Percentiles rank a stretch among this genome's conserved stretches.
Conservation (phyloP, 2,888 invertebrate species). For the Anoncus sp. region DNA sequence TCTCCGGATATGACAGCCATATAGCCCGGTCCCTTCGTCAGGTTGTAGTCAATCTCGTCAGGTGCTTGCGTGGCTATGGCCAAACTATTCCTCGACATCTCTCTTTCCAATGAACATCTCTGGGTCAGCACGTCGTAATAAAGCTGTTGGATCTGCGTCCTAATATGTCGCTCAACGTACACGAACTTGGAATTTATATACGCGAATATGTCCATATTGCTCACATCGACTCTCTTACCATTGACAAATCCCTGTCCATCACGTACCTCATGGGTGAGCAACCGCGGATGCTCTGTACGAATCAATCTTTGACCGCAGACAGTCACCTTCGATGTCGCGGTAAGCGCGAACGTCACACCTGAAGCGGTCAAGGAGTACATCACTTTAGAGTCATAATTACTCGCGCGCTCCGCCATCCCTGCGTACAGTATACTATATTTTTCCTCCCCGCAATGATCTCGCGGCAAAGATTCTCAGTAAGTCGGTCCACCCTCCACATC, state of each 20-base stretch:
- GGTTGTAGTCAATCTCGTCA: slow-evolving; percentile 66
- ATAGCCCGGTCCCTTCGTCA: slow-evolving; percentile 67
- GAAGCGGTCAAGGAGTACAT: slow-evolving; percentile 15
- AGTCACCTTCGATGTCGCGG: background rate
- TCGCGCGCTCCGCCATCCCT: slow-evolving; percentile 8
- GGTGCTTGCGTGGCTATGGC: slow-evolving; percentile 61
- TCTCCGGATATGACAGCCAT: slow-evolving; percentile 69
- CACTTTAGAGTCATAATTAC: background rate
- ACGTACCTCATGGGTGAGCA: slow-evolving; percentile 17
- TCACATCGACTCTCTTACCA: background rate
- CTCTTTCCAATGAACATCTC: slow-evolving; percentile 16
- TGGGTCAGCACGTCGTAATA: slow-evolving; percentile 18
- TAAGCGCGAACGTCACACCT: slow-evolving; percentile 19
- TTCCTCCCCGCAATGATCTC: background rate
- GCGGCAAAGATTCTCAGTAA: slow-evolving; percentile 17
- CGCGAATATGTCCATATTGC: slow-evolving; percentile 26
- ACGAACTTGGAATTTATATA: slow-evolving; percentile 37
- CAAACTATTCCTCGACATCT: slow-evolving; percentile 27
- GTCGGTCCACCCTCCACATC: slow-evolving; percentile 27
- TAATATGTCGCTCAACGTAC: slow-evolving; percentile 19
- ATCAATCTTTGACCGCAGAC: slow-evolving; percentile 26
- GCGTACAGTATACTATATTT: slow-evolving; percentile 13
- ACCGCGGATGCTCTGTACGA: slow-evolving; percentile 35
- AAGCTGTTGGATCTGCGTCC: slow-evolving; percentile 9
- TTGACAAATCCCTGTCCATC: slow-evolving; percentile 7